Evolutionary conservation across 2,888 invertebrate species (phyloP), one percentile per base, ranked within the genome.

Genomic region (Melinaea menophilus): DNA sequence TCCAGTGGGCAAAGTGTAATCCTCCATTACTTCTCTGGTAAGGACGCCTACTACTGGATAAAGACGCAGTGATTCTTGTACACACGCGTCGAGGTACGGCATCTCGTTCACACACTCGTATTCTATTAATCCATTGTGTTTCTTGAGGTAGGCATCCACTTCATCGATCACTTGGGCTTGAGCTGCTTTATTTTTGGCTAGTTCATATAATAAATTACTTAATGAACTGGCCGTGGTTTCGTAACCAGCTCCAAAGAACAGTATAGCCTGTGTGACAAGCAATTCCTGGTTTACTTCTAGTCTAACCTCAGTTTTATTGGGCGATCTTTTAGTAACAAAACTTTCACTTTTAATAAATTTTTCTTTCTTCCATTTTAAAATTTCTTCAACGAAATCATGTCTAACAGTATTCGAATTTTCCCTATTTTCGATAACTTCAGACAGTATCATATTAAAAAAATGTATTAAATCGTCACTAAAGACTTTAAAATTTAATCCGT

Each of bases 201-300:
- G 66, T 66, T 84, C 84, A 56, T 68, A 82, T 3, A 84, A 62
- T 9, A 75, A 71, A 46, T 76, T 76, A 3, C 74, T 72, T 13
- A 78, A 65, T 0, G 79, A 79, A 0, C 74, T 71, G 0, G 85
- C 71, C 2, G 84, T 79, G 0, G 84, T 81, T 45, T 85, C 84
- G 45, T 73, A 84, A 4, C 85, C 84, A 12, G 82, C 85, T 1
- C 66, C 79, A 35, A 82, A 85, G 56, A 94, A 92, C 0, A 90
- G 70, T 11, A 91, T 78, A 2, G 92, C 89, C 63, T 93, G 92
- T 0, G 92, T 86, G 0, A 90, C 84, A 3, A 93, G 69, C 55
- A 92, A 74, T 3, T 89, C 80, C 5, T 90, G 72, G 0, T 86
- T 79, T 1, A 92, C 71, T 1, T 79, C 72, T 2, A 86, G 22